phyloP scores from a whole-genome alignment of 2,797 vertebrate species.

The Eidolon dupreanum region DNA sequence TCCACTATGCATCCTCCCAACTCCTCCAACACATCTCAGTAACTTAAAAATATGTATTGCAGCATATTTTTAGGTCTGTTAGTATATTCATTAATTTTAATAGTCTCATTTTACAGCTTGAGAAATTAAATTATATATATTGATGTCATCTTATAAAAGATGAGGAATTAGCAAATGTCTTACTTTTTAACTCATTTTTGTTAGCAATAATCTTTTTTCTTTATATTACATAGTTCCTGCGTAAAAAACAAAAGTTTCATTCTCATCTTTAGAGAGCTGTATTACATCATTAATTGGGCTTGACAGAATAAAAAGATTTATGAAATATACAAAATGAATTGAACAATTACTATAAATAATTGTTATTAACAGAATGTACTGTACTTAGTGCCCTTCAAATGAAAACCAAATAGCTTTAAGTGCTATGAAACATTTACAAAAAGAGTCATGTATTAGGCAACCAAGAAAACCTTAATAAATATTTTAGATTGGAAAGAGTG shows the following conservation, averaged over 20 bases:
- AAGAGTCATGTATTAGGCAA: not conserved
- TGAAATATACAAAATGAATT: not conserved
- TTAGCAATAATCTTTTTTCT: not conserved
- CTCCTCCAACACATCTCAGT: not conserved
- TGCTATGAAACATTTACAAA: conserved; percentile 28
- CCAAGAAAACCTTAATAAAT: not conserved
- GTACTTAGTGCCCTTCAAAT: not conserved
- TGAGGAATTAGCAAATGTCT: not conserved
- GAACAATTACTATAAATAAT: not conserved
- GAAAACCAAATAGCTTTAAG: not conserved
- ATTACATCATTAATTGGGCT: not conserved
- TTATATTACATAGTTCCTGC: not conserved
- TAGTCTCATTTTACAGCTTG: not conserved
- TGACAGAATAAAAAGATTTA: not conserved
- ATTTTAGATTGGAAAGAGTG: not conserved
- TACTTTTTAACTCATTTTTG: not conserved
- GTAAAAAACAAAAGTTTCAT: not conserved
- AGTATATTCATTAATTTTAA: not conserved
- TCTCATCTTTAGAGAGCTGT: not conserved
- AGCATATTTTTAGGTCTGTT: not conserved
- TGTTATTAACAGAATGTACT: not conserved
- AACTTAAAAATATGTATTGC: not conserved
- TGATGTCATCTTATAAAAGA: not conserved
- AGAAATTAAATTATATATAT: not conserved
- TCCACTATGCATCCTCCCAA: not conserved